Evolutionary conservation across 53 echinoderm and acorn worm species (phyloP).

Genomic region (Astropecten irregularis): DNA sequence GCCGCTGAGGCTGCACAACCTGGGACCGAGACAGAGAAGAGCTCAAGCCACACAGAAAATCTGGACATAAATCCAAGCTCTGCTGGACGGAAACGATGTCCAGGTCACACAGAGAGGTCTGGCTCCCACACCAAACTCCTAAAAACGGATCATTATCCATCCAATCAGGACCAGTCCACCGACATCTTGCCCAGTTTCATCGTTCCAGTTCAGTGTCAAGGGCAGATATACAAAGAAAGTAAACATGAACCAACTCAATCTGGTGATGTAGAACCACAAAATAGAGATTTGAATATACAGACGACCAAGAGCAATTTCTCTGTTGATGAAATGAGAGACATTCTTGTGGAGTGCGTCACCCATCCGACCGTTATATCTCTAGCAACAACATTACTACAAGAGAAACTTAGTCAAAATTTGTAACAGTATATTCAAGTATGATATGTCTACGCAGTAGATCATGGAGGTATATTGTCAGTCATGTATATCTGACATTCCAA

Average conservation of each 20-base stretch:
- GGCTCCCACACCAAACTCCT: constrained; percentile 10
- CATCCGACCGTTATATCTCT: constrained; percentile 38
- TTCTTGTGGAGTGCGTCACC: constrained; percentile 40
- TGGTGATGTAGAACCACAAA: background rate
- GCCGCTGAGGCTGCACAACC: too few relatives aligned
- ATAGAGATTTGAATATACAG: too few relatives aligned
- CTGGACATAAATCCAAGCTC: background rate
- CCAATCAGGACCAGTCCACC: background rate
- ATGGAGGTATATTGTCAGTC: too few relatives aligned
- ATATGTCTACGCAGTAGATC: too few relatives aligned
- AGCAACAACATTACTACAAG: constrained; percentile 2
- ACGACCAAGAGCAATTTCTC: background rate
- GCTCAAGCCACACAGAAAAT: background rate
- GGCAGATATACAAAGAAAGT: constrained; percentile 8
- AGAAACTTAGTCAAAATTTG: constrained; percentile 14
- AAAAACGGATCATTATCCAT: background rate
- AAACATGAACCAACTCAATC: background rate
- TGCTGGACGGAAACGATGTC: too few relatives aligned
- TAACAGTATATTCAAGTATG: too few relatives aligned
- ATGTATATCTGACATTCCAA: too few relatives aligned
- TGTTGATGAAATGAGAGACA: background rate
- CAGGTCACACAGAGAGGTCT: too few relatives aligned
- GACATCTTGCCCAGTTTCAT: background rate
- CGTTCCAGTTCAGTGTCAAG: constrained; percentile 13
- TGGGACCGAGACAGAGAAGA: background rate